Evolutionary conservation across 1,140 invertebrate genomes (phyloP), one percentile per base, ranked within the genome.

Genomic region (Cydia amplana): DNA sequence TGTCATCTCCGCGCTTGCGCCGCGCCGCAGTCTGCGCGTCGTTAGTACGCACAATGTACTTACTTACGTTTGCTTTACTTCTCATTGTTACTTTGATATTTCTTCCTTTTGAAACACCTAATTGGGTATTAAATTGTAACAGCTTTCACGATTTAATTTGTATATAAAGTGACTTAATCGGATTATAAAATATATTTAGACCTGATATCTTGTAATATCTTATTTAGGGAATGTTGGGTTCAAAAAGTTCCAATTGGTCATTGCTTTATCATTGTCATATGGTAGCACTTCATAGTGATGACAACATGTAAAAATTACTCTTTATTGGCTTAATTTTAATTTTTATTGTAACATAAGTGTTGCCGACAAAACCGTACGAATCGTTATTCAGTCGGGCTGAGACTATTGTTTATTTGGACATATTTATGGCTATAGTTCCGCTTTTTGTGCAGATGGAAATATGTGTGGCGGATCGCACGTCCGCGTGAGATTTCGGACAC

Each of bases 401-500:
- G 87, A 90, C 91, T 91, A 91, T 91, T 91, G 90, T 91, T 93
- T 93, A 91, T 91, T 93, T 93, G 89, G 90, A 93, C 89, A 93
- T 93, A 91, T 93, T 93, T 93, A 93, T 93, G 91, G 90, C 87
- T 90, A 93, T 91, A 91, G 91, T 93, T 93, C 90, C 87, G 90
- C 91, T 93, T 93, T 93, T 93, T 91, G 90, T 90, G 83, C 81
- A 78, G 86, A 89, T 87, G 91, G 87, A 93, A 93, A 91, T 91
- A 91, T 91, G 90, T 91, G 90, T 91, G 91, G 90, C 91, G 91
- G 89, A 89, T 93, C 89, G 89, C 91, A 91, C 91, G 91, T 93
- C 91, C 88, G 87, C 90, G 90, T 87, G 91, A 90, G 91, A 93
- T 91, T 93, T 91, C 85, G 88, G 90, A 93, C 91, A 93, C 91